Evolutionary conservation across 1,140 invertebrate genomes (phyloP), one percentile per base, ranked within the genome.

Genomic region (Helicoverpa armigera): DNA sequence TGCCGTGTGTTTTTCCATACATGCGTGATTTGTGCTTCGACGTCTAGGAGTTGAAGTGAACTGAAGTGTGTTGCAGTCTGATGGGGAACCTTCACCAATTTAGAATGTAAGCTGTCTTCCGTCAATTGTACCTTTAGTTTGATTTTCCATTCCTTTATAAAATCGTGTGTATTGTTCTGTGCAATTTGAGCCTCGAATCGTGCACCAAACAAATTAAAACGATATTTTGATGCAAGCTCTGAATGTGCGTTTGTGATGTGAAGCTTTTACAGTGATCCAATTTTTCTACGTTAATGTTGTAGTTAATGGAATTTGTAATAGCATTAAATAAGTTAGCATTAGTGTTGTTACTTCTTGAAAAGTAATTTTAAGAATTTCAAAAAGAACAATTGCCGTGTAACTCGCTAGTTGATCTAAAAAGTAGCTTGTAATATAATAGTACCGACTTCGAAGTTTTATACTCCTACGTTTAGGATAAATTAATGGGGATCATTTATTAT

Each of bases 31-130:
- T 12, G 60, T 10, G 61, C 23, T 77, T 43, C 69, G 14, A 54
- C 69, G 50, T 67, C 12, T 61, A 16, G 31, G 48, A 56, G 61
- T 50, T 65, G 18, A 43, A 53, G 74, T 61, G 75, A 65, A 65
- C 23, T 77, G 60, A 67, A 60, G 60, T 67, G 29, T 58, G 60
- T 14, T 72, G 43, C 43, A 31, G 48, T 50, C 73, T 76, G 58
- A 31, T 67, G 75, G 35, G 23, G 50, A 67, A 31, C 23, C 29
- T 67, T 77, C 61, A 77, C 75, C 75, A 63, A 67, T 31, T 83
- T 85, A 83, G 75, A 48, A 54, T 65, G 43, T 80, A 82, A 82
- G 79, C 50, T 63, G 78, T 79, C 80, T 85, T 85, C 79, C 79
- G 78, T 79, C 61, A 80, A 75, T 81, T 77, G 78, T 82, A 69